phyloP scores from a whole-genome alignment of 2,888 invertebrate species.

The Temnothorax ravouxi region DNA sequence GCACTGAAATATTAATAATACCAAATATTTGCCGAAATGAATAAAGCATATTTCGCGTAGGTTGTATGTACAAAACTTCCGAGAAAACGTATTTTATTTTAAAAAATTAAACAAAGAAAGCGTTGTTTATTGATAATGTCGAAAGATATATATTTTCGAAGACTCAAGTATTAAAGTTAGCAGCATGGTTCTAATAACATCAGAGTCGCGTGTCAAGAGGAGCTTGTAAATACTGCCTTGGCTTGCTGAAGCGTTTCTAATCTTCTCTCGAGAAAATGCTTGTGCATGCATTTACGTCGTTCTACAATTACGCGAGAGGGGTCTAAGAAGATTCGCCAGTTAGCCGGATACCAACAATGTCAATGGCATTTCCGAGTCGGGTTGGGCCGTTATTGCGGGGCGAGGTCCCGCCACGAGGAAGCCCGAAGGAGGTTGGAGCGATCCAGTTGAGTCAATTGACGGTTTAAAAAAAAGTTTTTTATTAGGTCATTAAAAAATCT shows the following conservation, averaged over 20 bases:
- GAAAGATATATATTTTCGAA: too few relatives aligned
- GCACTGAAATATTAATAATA: not conserved
- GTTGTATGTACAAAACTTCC: not conserved
- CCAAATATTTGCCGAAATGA: not conserved
- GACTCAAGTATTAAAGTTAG: not conserved
- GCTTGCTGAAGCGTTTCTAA: not conserved
- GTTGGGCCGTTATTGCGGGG: slow-evolving; percentile 55
- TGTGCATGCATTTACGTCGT: slow-evolving; percentile 8
- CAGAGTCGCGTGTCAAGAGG: not conserved
- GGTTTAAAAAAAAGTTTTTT: too few relatives aligned
- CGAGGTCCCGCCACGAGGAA: slow-evolving; percentile 51
- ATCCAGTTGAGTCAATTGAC: too few relatives aligned
- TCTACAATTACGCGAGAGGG: slow-evolving; percentile 39
- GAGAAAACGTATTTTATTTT: not conserved
- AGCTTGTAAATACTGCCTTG: not conserved
- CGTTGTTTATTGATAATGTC: not conserved
- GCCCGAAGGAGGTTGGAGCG: too few relatives aligned
- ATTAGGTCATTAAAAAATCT: too few relatives aligned
- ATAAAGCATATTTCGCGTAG: not conserved
- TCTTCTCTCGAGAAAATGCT: not conserved
- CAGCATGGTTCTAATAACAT: not conserved
- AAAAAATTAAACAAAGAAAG: not conserved
- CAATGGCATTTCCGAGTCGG: slow-evolving; percentile 78
- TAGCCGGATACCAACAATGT: slow-evolving; percentile 79
- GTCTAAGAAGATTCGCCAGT: slow-evolving; percentile 43